Evolutionary conservation across 1,140 invertebrate species (phyloP).

Genomic region (Eriocheir sinensis): DNA sequence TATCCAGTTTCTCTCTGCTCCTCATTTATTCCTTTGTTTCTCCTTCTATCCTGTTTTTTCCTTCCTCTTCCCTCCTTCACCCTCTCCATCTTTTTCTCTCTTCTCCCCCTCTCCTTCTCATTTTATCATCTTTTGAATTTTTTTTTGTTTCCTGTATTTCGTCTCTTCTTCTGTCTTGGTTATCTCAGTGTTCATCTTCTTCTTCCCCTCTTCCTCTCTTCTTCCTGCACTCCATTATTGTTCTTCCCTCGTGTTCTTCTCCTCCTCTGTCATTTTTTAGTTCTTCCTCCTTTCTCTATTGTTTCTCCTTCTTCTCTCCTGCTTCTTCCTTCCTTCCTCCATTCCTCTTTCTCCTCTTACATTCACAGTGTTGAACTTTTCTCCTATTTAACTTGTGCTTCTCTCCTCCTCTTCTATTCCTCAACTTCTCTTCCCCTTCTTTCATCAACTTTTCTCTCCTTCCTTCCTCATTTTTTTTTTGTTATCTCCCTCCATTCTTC

Average conservation of each 20-base stretch:
- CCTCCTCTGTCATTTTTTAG: background rate
- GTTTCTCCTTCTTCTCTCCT: background rate
- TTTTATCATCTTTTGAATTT: background rate
- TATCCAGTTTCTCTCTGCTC: background rate
- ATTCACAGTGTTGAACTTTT: background rate
- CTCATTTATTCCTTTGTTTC: background rate
- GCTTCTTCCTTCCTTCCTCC: background rate
- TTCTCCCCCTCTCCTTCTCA: background rate
- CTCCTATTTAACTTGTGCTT: background rate
- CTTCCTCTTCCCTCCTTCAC: background rate
- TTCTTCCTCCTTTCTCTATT: background rate
- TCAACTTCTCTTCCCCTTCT: background rate
- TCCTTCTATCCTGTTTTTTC: background rate
- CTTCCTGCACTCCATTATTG: background rate
- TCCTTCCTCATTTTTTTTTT: background rate
- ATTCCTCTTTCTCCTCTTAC: background rate
- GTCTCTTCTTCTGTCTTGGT: background rate
- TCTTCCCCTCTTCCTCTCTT: background rate
- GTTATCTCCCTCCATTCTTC: background rate
- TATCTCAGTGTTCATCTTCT: background rate
- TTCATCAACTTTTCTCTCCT: background rate
- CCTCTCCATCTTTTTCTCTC: background rate
- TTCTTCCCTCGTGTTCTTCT: background rate
- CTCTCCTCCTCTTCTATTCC: background rate
- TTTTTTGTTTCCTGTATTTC: background rate